Evolutionary conservation across 2,113 vertebrate genomes (phyloP), one percentile per base, ranked within the genome.

Genomic region (Microtus ochrogaster): DNA sequence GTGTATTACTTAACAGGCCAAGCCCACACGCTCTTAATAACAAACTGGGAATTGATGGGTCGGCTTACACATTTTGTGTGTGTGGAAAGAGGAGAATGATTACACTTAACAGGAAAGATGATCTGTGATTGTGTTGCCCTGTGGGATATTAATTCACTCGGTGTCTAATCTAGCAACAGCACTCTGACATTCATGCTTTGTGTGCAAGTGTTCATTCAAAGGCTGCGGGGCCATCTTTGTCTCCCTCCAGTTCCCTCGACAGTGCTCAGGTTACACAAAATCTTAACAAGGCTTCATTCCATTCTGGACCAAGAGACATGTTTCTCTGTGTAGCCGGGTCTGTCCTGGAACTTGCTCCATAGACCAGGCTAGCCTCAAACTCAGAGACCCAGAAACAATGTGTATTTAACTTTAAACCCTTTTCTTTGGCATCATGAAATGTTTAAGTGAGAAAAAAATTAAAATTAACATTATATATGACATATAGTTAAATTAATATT

Each of bases 371-470:
- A 39, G 7, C 24, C 81, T 63, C n/a, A 19, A 39, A 30, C 39
- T 61, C n/a, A 63, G 21, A 76, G 2, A 76, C 49, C 13, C 55
- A 65, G 9, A 84, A 84, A 58, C 22, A 84, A 44, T 63, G 81
- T 36, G 61, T 28, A 89, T 96, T 94, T 85, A 89, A 94, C 70
- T 85, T 92, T 94, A 79, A 72, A 47, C 87, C 52, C 6, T 86
- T 77, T 94, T 89, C 24, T 82, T 90, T 96, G 91, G 74, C 19
- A 81, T 81, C 7, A 61, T 92, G 30, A 68, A 47, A n/a, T 85
- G 3, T 44, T 28, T 22, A 22, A 68, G 36, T 88, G 58, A 65
- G 65, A 83, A 94, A 85, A 89, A 83, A 3, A n/a, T 33, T 77
- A 91, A 77, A 90, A 90, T 94, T 91, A 79, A 39, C 91, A 88